Evolutionary conservation across 2,113 vertebrate genomes (phyloP).

Genomic region (Cyanistes caeruleus): DNA sequence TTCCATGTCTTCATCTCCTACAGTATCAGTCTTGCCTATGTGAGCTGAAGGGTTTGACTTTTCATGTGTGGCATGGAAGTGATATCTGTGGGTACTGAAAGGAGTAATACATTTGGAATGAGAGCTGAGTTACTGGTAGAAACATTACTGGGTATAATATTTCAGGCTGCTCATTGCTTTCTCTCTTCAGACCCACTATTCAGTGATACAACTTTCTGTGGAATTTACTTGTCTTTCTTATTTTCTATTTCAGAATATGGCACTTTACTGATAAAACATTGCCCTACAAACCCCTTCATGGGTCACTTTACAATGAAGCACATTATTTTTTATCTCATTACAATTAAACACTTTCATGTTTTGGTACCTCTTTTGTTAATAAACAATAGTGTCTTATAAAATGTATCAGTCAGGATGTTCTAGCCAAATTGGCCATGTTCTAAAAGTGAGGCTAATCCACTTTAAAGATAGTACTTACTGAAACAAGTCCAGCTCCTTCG

Average conservation of each 20-base stretch:
- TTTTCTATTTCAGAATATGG: background rate
- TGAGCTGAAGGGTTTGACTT: background rate
- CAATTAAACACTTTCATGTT: background rate
- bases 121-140: background rate
- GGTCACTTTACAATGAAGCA: background rate
- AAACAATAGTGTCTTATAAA: background rate
- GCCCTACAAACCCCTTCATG: background rate
- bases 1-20: background rate
- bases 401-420: background rate
- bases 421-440: background rate
- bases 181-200: too few species aligned
- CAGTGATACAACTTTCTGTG: background rate
- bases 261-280: background rate
- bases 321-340: background rate
- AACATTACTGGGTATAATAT: background rate
- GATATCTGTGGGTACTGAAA: background rate
- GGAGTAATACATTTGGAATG: background rate
- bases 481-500: background rate
- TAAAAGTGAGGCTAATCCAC: background rate
- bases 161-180: background rate
- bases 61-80: rapidly evolving
- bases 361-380: background rate
- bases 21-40: background rate
- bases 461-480: background rate
- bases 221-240: background rate